Evolutionary conservation across 2,888 invertebrate species (phyloP), one percentile per base, ranked within the genome.

Genomic region (Trisateles emortualis): DNA sequence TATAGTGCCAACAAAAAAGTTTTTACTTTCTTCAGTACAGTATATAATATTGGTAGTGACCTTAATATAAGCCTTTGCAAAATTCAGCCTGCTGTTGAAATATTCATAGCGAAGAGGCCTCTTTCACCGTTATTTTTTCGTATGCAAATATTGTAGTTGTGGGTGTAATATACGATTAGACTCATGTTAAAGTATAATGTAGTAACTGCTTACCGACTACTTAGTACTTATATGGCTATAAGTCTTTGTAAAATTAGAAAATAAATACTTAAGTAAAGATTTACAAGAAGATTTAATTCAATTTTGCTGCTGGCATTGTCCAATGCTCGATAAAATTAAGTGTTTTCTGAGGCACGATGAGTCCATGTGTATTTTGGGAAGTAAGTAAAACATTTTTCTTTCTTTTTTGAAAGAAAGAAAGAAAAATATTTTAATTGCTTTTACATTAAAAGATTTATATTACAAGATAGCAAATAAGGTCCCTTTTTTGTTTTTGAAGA

Each of bases 1-100:
- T 59, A 52, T 59, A 52, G 57, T 57, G 48, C 55, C 52, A 50
- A 50, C 40, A 44, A 45, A 45, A 45, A 42, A 40, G 45, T 48
- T 54, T 41, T 32, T 22, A 55, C 53, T 55, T 56, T 44, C 49
- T 55, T 54, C 43, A 63, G 54, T 65, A 63, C 64, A 71, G 54
- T 72, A 67, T 71, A 75, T 72, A 76, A 71, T n/a, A 76, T 64
- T 66, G 61, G 52, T 62, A 64, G 66, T 74, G 46, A 67, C 47
- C 64, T 66, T 63, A 68, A 71, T 69, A 68, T 55, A 59, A 52
- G 43, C 62, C 60, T 64, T 74, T 62, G 52, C 59, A 70, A 70
- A 70, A 70, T 66, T 64, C 61, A 54, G 63, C 46, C 43, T 56
- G 36, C 59, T 54, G 47, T 59, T 73, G 59, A 74, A 76, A 74